Conservation (phyloP, 2,888 invertebrate species). For the Epirrita christyi region DNA sequence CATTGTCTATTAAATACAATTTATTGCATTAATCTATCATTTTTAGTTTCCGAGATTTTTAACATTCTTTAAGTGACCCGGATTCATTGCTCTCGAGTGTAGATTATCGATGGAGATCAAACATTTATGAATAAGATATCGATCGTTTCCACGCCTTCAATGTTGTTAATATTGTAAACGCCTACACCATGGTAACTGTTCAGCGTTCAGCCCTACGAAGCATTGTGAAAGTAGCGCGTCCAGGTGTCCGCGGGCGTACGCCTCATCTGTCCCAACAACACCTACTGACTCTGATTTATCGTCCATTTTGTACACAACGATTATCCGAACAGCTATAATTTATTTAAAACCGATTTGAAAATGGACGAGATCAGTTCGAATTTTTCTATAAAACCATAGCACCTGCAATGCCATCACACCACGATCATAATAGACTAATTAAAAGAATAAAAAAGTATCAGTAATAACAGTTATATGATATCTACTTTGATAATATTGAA, state of each 20-base stretch:
- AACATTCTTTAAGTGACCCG: no score
- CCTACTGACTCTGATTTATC: slow-evolving; percentile 40
- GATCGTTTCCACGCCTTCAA: slow-evolving; percentile 14
- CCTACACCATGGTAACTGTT: slow-evolving; percentile 22
- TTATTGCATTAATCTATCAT: no score
- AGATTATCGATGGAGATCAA: not conserved
- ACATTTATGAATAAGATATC: slow-evolving; percentile 15
- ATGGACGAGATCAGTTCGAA: slow-evolving; percentile 20
- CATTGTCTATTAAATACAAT: no score
- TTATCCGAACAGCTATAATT: slow-evolving; percentile 22
- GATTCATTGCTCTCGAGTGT: no score
- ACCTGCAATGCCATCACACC: not conserved
- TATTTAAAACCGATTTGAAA: slow-evolving; percentile 17
- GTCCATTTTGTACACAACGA: slow-evolving; percentile 21
- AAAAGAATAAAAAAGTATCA: not conserved
- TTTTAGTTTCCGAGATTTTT: no score
- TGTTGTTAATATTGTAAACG: slow-evolving; percentile 12
- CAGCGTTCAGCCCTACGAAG: slow-evolving; percentile 33
- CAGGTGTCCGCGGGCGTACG: slow-evolving; percentile 48
- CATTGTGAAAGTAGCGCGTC: slow-evolving; percentile 53
- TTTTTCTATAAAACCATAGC: slow-evolving; percentile 6
- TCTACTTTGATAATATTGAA: no score
- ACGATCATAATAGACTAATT: slow-evolving; percentile 2
- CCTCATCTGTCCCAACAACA: slow-evolving; percentile 58
- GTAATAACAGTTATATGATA: no score